phyloP scores from a whole-genome alignment of 2,797 vertebrate genomes.

The Anableps anableps region DNA sequence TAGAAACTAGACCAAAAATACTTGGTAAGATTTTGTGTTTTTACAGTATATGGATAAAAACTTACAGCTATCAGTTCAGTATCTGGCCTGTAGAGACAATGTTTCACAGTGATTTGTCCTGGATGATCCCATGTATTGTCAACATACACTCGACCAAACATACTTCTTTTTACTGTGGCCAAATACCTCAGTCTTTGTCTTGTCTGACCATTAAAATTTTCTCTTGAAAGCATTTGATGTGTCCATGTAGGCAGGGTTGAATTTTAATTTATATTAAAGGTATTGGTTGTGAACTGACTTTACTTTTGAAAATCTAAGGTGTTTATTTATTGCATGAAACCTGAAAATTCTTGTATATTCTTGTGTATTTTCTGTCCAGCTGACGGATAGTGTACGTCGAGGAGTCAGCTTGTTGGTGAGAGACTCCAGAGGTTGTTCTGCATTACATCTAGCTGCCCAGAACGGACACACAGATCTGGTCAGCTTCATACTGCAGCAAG shows the following conservation, averaged over 20 bases:
- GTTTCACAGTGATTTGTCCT: too few species aligned
- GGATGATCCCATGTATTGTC: too few species aligned
- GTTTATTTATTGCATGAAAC: background rate
- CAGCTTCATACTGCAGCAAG: conserved; percentile 91
- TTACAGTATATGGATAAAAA: too few species aligned
- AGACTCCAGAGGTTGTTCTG: conserved; percentile 88
- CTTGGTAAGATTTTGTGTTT: too few species aligned
- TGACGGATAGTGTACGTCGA: conserved; percentile 87
- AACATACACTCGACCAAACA: background rate
- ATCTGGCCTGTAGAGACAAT: too few species aligned
- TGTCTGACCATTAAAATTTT: background rate
- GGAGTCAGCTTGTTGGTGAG: conserved; percentile 91
- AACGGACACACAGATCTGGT: conserved; percentile 88
- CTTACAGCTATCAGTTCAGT: background rate
- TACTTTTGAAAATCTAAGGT: background rate
- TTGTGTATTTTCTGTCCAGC: conserved; percentile 66
- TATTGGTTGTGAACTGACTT: background rate
- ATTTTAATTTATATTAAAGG: background rate
- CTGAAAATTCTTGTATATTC: background rate
- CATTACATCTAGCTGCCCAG: conserved; percentile 91
- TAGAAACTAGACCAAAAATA: too few species aligned
- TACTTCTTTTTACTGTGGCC: background rate
- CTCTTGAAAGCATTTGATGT: background rate
- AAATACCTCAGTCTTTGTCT: background rate
- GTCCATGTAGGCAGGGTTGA: background rate